Base-by-base conservation (phyloP, 1,140 invertebrate genomes). In the Sweltsa coloradensis region DNA sequence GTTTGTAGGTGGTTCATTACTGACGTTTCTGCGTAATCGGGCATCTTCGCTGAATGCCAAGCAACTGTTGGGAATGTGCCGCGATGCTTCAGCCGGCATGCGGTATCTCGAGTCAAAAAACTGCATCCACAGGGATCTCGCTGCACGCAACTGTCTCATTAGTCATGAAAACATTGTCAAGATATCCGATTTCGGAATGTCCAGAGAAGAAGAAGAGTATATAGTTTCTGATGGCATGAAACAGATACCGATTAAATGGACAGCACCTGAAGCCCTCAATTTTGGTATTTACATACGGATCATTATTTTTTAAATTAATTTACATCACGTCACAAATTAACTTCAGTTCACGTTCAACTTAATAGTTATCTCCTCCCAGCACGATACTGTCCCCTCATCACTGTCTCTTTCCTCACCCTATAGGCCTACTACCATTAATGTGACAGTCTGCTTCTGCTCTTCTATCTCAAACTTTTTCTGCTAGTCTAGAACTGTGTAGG, bases 111-210 rank as follows among this genome's bases (percentile, higher is more conserved):
- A 97, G 69, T 88, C 84, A 9, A 94, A 92, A 67, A 91, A 89
- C 67, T 97, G 93, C 62, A 97, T 98, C 58, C 94, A 97, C 68
- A 74, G 93, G 49, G 93, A 97, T 72, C 73, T 97, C 54, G 94
- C 93, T 2, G 92, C 92, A 0, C 69, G 94, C 51, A 98, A 97
- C 69, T 97, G 94, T 70, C 74, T 96, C 49, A 80, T 94, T 29
- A 84, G 80, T 49, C 72, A 83, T 53, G 81, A 88, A 44, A 85
- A 86, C 56, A 81, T 81, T 52, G 90, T 96, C 1, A 97, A 97
- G 73, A 96, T 97, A 60, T 95, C 91, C 0, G 92, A 97, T 66
- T 97, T 97, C 72, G 93, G 94, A 51, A 97, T 98, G 92, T 97
- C 92, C 0, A 71, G 93, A 27, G 93, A 98, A 67, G 92, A 96